phyloP scores from a whole-genome alignment of 1,140 invertebrate genomes.

The Drosophila nebulosa region DNA sequence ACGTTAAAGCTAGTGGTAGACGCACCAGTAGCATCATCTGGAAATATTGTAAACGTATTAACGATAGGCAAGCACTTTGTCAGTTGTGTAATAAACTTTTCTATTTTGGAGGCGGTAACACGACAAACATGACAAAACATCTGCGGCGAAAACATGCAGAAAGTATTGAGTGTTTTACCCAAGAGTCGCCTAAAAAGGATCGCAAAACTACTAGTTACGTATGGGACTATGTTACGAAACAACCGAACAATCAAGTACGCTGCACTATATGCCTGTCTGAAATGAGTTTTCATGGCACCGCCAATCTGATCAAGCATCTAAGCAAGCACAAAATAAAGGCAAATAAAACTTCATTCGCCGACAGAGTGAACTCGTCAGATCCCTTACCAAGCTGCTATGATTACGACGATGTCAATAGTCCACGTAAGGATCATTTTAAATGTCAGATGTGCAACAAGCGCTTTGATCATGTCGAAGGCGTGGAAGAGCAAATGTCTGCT shows the following conservation, averaged over 20 bases:
- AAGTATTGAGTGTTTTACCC: conserved; percentile 4
- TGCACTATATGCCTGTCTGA: conserved; percentile 51
- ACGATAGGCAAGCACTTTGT: conserved; percentile 54
- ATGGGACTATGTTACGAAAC: conserved; percentile 55
- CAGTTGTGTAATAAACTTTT: conserved; percentile 53
- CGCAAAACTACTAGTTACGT: conserved; percentile 56
- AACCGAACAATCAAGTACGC: conserved; percentile 42
- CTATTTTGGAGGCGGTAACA: conserved; percentile 59
- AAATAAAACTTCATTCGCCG: neutral
- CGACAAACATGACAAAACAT: conserved; percentile 59
- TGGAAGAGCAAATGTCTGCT: conserved; percentile 15
- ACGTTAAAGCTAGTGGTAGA: conserved; percentile 1
- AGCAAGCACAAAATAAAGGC: conserved; percentile 50
- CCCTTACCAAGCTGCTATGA: conserved; percentile 6
- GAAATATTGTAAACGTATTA: conserved; percentile 54
- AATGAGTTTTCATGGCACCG: conserved; percentile 65
- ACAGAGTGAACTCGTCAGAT: neutral
- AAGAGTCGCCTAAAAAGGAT: conserved; percentile 25
- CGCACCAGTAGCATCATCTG: conserved; percentile 59
- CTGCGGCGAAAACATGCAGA: conserved; percentile 47
- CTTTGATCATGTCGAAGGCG: conserved; percentile 35
- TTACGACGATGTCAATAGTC: conserved; percentile 20
- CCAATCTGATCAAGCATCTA: conserved; percentile 63
- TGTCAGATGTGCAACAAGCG: conserved; percentile 53
- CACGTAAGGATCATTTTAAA: conserved; percentile 30